phyloP scores from a whole-genome alignment of 2,888 invertebrate species.

The Anarsia innoxiella region DNA sequence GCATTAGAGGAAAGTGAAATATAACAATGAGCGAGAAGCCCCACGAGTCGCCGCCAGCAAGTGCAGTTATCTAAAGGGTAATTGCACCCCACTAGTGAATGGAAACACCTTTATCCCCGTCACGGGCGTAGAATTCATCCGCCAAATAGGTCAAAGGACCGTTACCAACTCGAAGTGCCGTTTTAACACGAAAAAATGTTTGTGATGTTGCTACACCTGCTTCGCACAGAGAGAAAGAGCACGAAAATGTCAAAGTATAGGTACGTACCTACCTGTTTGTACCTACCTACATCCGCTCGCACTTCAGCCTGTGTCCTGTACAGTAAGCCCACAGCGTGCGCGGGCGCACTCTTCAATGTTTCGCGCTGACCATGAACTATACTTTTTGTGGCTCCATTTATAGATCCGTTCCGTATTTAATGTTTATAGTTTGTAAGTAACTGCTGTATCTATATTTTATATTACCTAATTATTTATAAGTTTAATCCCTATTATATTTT shows the following conservation, averaged over 20 bases:
- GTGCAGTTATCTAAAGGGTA: too few relatives aligned
- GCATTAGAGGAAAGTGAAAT: too few relatives aligned
- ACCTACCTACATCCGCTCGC: too few relatives aligned
- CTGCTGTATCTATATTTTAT: not conserved
- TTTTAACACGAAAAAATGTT: conserved; percentile 46
- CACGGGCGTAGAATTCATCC: conserved; percentile 35
- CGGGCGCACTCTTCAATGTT: not conserved
- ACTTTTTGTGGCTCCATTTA: conserved; percentile 46
- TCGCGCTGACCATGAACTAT: conserved; percentile 56
- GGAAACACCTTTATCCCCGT: conserved; percentile 37
- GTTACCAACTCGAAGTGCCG: conserved; percentile 42
- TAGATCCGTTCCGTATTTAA: conserved; percentile 48
- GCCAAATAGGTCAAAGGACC: conserved; percentile 33
- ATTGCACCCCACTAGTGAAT: conserved; percentile 34
- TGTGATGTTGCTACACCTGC: conserved; percentile 51
- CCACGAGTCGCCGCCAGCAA: too few relatives aligned
- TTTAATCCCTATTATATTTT: too few relatives aligned
- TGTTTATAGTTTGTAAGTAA: conserved; percentile 15
- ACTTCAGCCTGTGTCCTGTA: not conserved
- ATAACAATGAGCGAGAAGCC: too few relatives aligned
- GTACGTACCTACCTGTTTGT: conserved; percentile 48
- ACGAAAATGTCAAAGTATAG: conserved; percentile 57
- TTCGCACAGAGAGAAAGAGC: conserved; percentile 21
- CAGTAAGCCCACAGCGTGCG: not conserved
- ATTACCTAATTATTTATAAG: too few relatives aligned